phyloP scores from a whole-genome alignment of 2,888 invertebrate genomes.

The Congeria kusceri region DNA sequence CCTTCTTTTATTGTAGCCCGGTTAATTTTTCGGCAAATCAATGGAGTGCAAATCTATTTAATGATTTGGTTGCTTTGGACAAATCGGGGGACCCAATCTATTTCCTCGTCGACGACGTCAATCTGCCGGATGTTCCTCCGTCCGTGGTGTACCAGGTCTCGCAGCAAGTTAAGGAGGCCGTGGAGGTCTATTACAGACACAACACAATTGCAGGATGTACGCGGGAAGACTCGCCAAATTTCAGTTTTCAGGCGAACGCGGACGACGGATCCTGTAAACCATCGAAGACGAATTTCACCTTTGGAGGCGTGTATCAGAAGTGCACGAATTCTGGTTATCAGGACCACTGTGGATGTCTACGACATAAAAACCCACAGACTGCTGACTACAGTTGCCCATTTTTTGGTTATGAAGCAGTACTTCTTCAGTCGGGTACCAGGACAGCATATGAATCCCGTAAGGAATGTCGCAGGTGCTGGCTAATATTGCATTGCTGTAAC shows the following conservation, averaged over 20 bases:
- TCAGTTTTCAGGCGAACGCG: slow-evolving; percentile 76
- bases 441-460: slow-evolving; percentile 27
- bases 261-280: slow-evolving; percentile 76
- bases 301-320: slow-evolving; percentile 78
- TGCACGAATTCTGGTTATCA: slow-evolving; percentile 55
- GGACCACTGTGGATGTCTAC: slow-evolving; percentile 34
- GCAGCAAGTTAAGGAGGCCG: slow-evolving; percentile 65
- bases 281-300: slow-evolving; percentile 73
- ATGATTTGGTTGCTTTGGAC: slow-evolving; percentile 77
- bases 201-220: slow-evolving; percentile 78
- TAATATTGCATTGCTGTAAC: slow-evolving; percentile 63
- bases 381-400: slow-evolving; percentile 71
- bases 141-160: slow-evolving; percentile 63
- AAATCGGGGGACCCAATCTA: slow-evolving; percentile 77
- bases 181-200: slow-evolving; percentile 75
- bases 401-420: slow-evolving; percentile 67
- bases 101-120: slow-evolving; percentile 68
- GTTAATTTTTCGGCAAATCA: slow-evolving; percentile 68
- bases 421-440: slow-evolving; percentile 59
- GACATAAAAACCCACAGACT: slow-evolving; percentile 74
- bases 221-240: slow-evolving; percentile 72
- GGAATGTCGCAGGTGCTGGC: slow-evolving; percentile 64
- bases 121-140: slow-evolving; percentile 74
- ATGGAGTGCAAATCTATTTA: slow-evolving; percentile 70
- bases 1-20: slow-evolving; percentile 63